Conservation (phyloP, 2,888 invertebrate genomes). For the Drosophila anomalipes region DNA sequence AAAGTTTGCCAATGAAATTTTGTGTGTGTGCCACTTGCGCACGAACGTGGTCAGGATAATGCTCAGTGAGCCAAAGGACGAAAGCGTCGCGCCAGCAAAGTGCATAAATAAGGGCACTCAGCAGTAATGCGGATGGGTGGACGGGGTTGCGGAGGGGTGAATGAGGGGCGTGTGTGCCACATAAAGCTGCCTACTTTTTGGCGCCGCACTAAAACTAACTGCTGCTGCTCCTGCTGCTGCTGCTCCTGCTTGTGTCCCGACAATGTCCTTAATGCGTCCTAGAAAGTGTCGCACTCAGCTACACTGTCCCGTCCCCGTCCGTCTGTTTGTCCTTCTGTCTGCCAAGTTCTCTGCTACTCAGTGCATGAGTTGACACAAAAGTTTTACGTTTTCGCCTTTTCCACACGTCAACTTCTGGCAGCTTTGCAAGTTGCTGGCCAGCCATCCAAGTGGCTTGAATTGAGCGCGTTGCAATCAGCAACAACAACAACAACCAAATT, state of each 20-base stretch:
- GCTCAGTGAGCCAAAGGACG: conserved; percentile 31
- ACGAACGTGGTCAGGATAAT: conserved; percentile 32
- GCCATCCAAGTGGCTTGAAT: conserved; percentile 32
- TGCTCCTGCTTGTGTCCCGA: background rate
- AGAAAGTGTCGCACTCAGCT: conserved; percentile 48
- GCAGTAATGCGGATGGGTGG: background rate
- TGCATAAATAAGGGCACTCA: conserved; percentile 62
- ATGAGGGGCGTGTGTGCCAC: conserved; percentile 21
- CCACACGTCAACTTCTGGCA: conserved; percentile 56
- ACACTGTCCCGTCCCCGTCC: background rate
- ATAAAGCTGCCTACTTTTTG: conserved; percentile 60
- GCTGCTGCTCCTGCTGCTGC: background rate
- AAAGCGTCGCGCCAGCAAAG: conserved; percentile 41
- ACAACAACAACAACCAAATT: conserved; percentile 15
- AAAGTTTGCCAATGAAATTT: conserved; percentile 66
- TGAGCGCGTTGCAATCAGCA: conserved; percentile 3
- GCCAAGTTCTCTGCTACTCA: conserved; percentile 42
- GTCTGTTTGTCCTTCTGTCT: conserved; percentile 33
- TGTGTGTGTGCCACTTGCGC: conserved; percentile 31
- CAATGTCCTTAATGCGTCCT: conserved; percentile 41
- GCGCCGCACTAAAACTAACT: conserved; percentile 47
- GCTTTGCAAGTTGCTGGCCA: conserved; percentile 27
- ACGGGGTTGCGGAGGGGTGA: background rate
- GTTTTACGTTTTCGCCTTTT: conserved; percentile 32
- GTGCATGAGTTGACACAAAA: conserved; percentile 55